Base-by-base conservation (phyloP, 2,797 vertebrate species). In the Poeciliopsis paucimaculata region DNA sequence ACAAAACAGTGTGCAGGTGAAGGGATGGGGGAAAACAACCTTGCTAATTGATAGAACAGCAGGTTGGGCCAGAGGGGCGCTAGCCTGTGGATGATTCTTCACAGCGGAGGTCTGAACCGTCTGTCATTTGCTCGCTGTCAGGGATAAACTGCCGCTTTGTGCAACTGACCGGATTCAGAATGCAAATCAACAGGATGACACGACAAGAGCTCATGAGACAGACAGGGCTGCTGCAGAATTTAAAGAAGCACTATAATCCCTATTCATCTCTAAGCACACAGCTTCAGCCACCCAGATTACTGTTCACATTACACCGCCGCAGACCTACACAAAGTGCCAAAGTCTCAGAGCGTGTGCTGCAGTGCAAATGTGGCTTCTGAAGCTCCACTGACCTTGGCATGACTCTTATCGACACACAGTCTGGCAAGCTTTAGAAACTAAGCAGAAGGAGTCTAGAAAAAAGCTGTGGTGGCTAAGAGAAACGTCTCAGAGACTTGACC, bases 171-270 rank as follows among this genome's bases (percentile, higher is more conserved):
- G 78, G 85, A 82, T 86, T 91, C 82, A 60, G 80, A 91, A 93
- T 92, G 92, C 87, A 92, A 92, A 92, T 91, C 82, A 80, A 84
- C 60, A 39, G 72, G 75, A 87, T 77, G 89, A 88, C 72, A 85
- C 82, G 41, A 79, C 72, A 20, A 10, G 0, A 68, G 64, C 64
- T 68, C 87, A 45, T 82, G 78, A 84, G 82, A 88, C 87, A 86
- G 82, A 86, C 84, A 39, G 76, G n/a, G 84, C 83, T 72, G 84
- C 84, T 3, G 77, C 82, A 78, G 87, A 87, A 90, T 90, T 86
- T 88, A 81, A 90, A 93, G 89, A 86, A 83, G 88, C 51, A 0
- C 82, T 28, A 75, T 92, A 91, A 93, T 91, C 91, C 90, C 83
- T 77, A 84, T 89, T 91, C 90, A 91, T 89, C 81, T 75, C 87